Evolutionary conservation across 2,888 invertebrate species (phyloP).

Genomic region (Lathronympha strigana): DNA sequence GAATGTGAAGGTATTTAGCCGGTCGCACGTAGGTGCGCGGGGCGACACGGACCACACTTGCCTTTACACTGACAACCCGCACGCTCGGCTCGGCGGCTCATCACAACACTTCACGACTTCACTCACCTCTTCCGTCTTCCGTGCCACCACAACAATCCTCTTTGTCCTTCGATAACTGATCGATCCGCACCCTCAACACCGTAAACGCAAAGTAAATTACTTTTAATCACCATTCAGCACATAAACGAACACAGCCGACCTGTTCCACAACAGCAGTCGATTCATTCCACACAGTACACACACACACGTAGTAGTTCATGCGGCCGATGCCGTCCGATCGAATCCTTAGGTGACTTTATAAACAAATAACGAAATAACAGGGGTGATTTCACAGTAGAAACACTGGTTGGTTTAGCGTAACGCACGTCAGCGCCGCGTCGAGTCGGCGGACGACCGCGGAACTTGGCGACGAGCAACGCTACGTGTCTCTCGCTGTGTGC

Average conservation of each 20-base stretch:
- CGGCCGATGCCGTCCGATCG: constrained; percentile 58
- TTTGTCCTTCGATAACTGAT: constrained; percentile 75
- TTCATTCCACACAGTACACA: constrained; percentile 64
- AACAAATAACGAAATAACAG: constrained; percentile 78
- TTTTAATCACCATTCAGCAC: constrained; percentile 82
- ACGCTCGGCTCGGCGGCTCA: constrained; percentile 47
- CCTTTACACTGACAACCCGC: constrained; percentile 47
- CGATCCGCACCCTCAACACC: constrained; percentile 77
- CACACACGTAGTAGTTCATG: constrained; percentile 69
- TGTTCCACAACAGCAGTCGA: constrained; percentile 69
- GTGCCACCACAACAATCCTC: constrained; percentile 70
- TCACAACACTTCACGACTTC: constrained; percentile 47
- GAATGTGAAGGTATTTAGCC: constrained; percentile 73
- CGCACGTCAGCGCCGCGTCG: constrained; percentile 81
- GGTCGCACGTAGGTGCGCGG: constrained; percentile 51
- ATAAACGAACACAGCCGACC: constrained; percentile 73
- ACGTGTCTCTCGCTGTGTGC: constrained; percentile 53
- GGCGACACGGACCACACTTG: constrained; percentile 44
- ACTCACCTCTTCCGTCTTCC: constrained; percentile 66
- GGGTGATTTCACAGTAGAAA: constrained; percentile 74
- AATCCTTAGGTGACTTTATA: constrained; percentile 68
- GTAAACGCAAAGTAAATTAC: constrained; percentile 81
- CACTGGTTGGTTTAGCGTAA: constrained; percentile 68
- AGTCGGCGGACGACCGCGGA: constrained; percentile 80
- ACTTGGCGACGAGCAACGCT: constrained; percentile 75